Base-by-base conservation (phyloP, 2,113 vertebrate genomes). In the Agelaius phoeniceus region DNA sequence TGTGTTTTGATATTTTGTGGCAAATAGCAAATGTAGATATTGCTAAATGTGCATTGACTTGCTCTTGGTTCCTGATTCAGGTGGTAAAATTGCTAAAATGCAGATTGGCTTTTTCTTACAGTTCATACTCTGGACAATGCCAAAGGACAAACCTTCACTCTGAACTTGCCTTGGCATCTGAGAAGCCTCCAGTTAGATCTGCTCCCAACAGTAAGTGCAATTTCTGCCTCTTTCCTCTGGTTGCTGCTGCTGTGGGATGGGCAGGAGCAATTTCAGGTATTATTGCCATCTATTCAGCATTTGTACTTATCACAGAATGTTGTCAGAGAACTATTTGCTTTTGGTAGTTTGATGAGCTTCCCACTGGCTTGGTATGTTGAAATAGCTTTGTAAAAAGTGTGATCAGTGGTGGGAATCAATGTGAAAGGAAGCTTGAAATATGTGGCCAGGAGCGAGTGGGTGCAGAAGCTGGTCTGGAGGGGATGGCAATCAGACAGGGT, bases 371-470 rank as follows among this genome's bases (percentile, higher is more conserved):
- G 28, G 24, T 9, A 3, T 8, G 6, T 49, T 66, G 46, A 54
- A 89, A 54, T 28, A 39, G 6, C 31, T 89, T 55, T 37, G 24
- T 61, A 31, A 83, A 51, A 83, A 76, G 20, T 9, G 17, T 0
- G 1, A 5, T 71, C 16, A 9, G 13, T 44, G 14, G 3, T 65
- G 23, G 35, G 54, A 65, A 63, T 31, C 0, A 1, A 2, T 23
- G 46, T 1, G 7, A 73, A 68, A 61, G 44, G 39, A 63, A 55
- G 6, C 4, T 26, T 11, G 31, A 35, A 91, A 27, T 39, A 6
- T 0, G 11, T 13, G 37, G 24, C 13, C 13, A 15, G 51, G 30
- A 76, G 48, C 0, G 1, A 59, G 52, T 0, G 5, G 26, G 15
- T 59, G 43, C 21, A 58, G 66, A 30, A 48, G 33, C 26, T 51